These are phyloP conservation scores for Fundulus diaphanus DNA, from an alignment of 2,797 vertebrate species.

Conservation along the genomic window DNA sequence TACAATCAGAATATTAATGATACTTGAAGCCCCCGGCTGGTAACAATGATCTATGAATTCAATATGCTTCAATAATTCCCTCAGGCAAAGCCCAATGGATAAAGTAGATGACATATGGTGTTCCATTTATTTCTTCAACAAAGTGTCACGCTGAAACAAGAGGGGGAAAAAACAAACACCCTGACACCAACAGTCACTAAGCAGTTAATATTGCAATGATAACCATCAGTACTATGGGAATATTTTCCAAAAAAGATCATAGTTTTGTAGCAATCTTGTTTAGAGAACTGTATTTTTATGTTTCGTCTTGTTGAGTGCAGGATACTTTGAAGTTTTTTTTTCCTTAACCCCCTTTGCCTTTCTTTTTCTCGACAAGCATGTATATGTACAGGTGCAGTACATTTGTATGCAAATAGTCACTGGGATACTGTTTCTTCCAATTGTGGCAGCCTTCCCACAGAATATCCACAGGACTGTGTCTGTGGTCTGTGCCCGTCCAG, in stretches of 20 bases:
- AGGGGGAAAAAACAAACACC: constrained; percentile 41
- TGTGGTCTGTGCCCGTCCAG: too few species aligned
- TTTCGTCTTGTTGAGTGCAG: constrained; percentile 24
- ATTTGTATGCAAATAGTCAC: background rate
- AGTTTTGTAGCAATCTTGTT: constrained; percentile 20
- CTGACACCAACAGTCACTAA: constrained; percentile 56
- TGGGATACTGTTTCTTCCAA: background rate
- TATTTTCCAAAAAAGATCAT: constrained; percentile 45
- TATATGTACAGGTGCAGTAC: background rate
- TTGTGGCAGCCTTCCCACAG: too few species aligned
- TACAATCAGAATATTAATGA: constrained; percentile 75
- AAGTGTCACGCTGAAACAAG: constrained; percentile 52
- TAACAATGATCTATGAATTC: constrained; percentile 78
- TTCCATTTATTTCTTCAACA: constrained; percentile 70
- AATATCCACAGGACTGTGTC: too few species aligned
- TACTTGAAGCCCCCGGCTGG: constrained; percentile 67
- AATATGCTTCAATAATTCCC: constrained; percentile 72
- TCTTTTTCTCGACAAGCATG: background rate
- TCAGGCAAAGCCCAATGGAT: constrained; percentile 59
- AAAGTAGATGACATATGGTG: constrained; percentile 45
- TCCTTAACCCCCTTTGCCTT: background rate
- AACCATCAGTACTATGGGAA: constrained; percentile 46
- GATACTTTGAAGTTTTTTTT: constrained; percentile 41
- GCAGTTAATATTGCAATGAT: constrained; percentile 52
- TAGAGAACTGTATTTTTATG: constrained; percentile 18